Base-by-base conservation (phyloP, 2,888 invertebrate genomes). In the Timandra comae region DNA sequence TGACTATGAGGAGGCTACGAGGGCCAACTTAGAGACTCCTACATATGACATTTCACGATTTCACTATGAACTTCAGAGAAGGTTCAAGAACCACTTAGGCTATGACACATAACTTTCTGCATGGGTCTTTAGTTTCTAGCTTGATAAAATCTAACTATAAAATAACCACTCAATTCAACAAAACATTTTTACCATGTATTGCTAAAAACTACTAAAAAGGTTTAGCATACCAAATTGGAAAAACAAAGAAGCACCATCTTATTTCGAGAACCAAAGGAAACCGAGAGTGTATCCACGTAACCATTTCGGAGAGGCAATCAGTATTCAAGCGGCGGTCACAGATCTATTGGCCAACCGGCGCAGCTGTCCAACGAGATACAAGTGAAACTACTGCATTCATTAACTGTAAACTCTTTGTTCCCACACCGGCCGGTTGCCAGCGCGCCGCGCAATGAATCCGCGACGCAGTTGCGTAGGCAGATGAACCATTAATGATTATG, bases 401-500 rank as follows among this genome's bases (percentile, higher is more conserved):
- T 24, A 24, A 24, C 24, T 9, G 10, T 9, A 24, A 9, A 24
- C 24, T 10, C 1, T 24, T 24, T 9, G 24, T 9, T 16, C 16
- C 16, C 16, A 16, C 16, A 16, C 16, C 16, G 16, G 6, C 16
- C 16, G 16, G 16, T 16, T n/a, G n/a, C n/a, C n/a, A n/a, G 16
- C 16, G 4, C 3, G 16, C 16, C 16, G 9, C 10, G 8, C 33
- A 35, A 34, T 33, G 29, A 31, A 19, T 39, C 43, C 39, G 38
- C 30, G 33, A 40, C 42, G 52, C 50, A 52, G 42, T 54, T 48
- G 57, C 62, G 61, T 64, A 55, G 63, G 62, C 56, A 58, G 59
- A 62, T 56, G 52, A 49, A 52, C 50, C 46, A 50, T 39, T 38
- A 53, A 45, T 45, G 40, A 51, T 48, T 43, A 63, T 52, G 50